A percentile compares a stretch with the other conserved stretches of the same genome.
Evolutionary conservation across 2,113 vertebrate genomes (phyloP).

Genomic region (Marmota monax): DNA sequence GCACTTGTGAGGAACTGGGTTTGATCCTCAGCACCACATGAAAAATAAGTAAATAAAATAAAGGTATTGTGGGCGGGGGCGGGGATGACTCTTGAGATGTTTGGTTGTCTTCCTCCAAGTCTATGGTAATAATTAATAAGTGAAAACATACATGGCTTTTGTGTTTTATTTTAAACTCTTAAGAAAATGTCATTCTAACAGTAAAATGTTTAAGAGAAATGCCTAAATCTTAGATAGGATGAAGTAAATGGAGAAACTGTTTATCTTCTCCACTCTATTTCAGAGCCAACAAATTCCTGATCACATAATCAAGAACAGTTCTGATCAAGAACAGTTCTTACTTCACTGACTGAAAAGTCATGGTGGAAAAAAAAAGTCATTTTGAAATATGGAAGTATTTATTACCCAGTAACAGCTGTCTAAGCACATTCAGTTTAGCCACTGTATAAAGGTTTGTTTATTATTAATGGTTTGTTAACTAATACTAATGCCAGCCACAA

Average conservation of each 20-base stretch:
- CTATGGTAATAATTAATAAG: not conserved
- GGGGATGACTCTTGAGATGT: not conserved
- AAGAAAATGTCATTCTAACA: not conserved
- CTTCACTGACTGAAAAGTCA: not conserved
- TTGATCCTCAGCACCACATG: no score
- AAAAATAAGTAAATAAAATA: no score
- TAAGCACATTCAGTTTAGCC: not conserved
- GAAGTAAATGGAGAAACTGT: not conserved
- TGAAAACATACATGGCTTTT: not conserved
- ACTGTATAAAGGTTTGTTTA: not conserved
- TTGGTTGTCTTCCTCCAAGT: not conserved
- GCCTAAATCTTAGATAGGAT: not conserved
- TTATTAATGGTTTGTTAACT: not conserved
- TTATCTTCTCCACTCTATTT: not conserved
- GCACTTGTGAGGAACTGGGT: no score
- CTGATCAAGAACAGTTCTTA: not conserved
- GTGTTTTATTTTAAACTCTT: not conserved
- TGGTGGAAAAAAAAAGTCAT: not conserved
- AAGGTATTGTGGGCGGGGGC: not conserved
- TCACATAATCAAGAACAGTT: no score
- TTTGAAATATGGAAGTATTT: no score
- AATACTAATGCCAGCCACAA: not conserved
- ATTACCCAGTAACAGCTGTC: not conserved
- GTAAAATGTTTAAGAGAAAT: conserved; percentile 10
- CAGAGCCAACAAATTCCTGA: not conserved